Evolutionary conservation across 2,888 invertebrate genomes (phyloP), one percentile per base, ranked within the genome.

Genomic region (Dicyrtomina minuta): DNA sequence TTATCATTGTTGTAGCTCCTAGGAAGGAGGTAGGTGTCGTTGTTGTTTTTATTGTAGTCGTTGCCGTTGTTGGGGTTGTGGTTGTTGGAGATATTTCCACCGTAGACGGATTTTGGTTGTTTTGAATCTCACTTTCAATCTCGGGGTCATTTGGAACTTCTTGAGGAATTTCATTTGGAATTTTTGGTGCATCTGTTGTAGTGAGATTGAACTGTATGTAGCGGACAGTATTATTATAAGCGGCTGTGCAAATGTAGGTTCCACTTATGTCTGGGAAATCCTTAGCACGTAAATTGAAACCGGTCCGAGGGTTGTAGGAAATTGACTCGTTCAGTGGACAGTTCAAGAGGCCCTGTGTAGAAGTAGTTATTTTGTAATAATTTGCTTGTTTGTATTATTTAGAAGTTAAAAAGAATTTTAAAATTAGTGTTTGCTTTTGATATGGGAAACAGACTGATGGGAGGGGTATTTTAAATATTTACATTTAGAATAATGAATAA

Each of bases 271-370:
- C 72, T 15, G 71, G 72, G 17, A 70, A 66, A 44, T 66, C 69
- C 12, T 70, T 59, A 10, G 70, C 59, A 64, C 71, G 74, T 1
- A 76, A 46, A 44, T 69, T 70, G 26, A 76, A 76, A 10, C 76
- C 76, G 39, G 72, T 72, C 39, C 70, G 61, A 1, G 76, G 74
- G 20, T 75, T 72, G 68, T 70, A 76, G 15, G 75, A 73, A 26
- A 76, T 75, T 3, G 76, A 76, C 1, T 76, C 76, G 60, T 76
- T 76, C 13, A 75, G 44, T 0, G 76, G 76, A 43, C 76, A 76
- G 43, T 74, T 72, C 6, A 76, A 68, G 2, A 76, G 67, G 24
- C 76, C 76, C 77, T 77, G 56, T 6, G 44, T 33, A 56, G 39
- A 17, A 60, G 5, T n/a, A 20, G 5, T 4, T 24, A 53, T 24